These are phyloP conservation scores for Crotalus tigris DNA, from an alignment of 2,113 vertebrate genomes.

Conservation along the genomic window DNA sequence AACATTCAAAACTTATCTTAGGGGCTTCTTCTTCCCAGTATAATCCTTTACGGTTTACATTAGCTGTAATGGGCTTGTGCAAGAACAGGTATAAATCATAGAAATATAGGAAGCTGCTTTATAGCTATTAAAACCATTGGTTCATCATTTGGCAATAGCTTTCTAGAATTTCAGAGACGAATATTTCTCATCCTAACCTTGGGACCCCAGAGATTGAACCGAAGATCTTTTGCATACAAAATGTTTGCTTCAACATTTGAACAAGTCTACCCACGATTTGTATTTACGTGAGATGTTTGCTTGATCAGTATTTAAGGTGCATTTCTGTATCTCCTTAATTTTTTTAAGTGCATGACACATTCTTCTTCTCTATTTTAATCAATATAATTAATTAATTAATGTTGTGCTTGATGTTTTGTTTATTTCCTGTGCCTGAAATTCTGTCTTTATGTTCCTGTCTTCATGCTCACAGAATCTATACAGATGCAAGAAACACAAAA, in stretches of 20 bases:
- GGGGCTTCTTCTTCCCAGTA: not conserved
- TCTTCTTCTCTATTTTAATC: not conserved
- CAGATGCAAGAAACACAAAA: conserved; percentile 14
- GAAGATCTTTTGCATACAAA: not conserved
- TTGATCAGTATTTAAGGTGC: not conserved
- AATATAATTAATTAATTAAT: not conserved
- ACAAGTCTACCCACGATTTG: not conserved
- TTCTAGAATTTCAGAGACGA: not conserved
- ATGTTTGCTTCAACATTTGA: not conserved
- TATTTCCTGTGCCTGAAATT: not conserved
- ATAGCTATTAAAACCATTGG: not conserved
- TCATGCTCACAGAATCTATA: not conserved
- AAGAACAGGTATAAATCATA: not conserved
- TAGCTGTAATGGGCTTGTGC: not conserved
- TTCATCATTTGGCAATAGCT: not conserved
- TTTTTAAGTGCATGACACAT: not conserved
- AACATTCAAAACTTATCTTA: not conserved
- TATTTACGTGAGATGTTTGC: not conserved
- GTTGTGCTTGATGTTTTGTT: not conserved
- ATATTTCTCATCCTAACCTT: not conserved
- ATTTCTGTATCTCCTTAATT: not conserved
- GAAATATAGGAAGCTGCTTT: not conserved
- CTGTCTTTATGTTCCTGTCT: not conserved
- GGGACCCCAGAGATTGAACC: not conserved
- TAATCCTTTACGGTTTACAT: not conserved